Percentiles rank a stretch among this genome's conserved stretches.
These are phyloP conservation scores for Procambarus virginalis DNA, from an alignment of 1,140 invertebrate genomes.

Conservation along the genomic window DNA sequence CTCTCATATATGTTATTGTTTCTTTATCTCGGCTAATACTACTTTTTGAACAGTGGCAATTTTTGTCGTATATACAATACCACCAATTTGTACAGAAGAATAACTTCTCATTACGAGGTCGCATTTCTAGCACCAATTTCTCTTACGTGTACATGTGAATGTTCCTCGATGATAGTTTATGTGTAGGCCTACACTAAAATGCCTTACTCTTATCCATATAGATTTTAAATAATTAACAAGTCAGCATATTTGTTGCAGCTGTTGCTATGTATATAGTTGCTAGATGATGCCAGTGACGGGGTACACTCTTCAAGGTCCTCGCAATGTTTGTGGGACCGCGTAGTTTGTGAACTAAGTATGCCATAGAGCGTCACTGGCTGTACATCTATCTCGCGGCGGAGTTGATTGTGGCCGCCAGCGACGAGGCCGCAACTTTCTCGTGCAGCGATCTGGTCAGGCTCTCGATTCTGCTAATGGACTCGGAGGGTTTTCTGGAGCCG, in stretches of 20 bases:
- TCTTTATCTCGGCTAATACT: not conserved
- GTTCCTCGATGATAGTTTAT: not conserved
- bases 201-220: not conserved
- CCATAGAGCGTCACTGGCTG: not conserved
- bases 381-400: constrained; percentile 52
- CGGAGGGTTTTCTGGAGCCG: constrained; percentile 40
- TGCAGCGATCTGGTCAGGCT: constrained; percentile 68
- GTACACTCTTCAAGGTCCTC: not conserved
- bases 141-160: not conserved
- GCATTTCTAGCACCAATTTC: constrained; percentile 12
- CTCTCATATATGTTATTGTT: not conserved
- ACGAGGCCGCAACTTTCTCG: constrained; percentile 65
- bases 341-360: not conserved
- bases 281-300: not conserved
- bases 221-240: not conserved
- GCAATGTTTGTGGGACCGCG: not conserved
- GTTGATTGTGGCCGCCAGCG: constrained; percentile 61
- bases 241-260: not conserved
- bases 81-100: not conserved
- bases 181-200: not conserved
- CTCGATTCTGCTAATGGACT: constrained; percentile 68
- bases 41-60: not conserved
- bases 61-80: not conserved
- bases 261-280: not conserved
- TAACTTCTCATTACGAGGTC: not conserved